phyloP scores from a whole-genome alignment of 2,797 vertebrate genomes.

The Urosaurus nigricauda region DNA sequence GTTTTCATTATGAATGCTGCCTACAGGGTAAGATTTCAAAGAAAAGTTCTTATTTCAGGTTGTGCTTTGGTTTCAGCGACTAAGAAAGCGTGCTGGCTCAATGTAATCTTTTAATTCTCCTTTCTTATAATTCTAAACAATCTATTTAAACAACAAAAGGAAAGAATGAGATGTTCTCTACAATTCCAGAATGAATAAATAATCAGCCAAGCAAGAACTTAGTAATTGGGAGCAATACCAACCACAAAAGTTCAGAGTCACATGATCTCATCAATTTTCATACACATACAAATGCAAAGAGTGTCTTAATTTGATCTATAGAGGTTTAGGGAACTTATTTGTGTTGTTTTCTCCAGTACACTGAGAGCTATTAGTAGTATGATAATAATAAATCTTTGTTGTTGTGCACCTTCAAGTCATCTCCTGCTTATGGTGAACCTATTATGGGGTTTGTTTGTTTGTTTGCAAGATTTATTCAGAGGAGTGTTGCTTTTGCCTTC shows the following conservation, averaged over 20 bases:
- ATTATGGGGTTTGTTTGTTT: too few species aligned
- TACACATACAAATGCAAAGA: background rate
- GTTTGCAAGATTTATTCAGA: too few species aligned
- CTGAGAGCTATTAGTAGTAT: background rate
- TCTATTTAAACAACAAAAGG: constrained; percentile 55
- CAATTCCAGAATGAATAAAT: constrained; percentile 40
- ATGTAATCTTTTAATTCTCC: constrained; percentile 54
- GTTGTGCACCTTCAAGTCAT: too few species aligned
- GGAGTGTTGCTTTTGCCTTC: too few species aligned
- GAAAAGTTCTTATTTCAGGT: constrained; percentile 51
- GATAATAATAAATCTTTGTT: background rate
- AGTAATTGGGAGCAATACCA: constrained; percentile 37
- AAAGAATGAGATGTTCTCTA: constrained; percentile 54
- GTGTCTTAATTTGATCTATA: background rate
- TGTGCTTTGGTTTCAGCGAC: constrained; percentile 56
- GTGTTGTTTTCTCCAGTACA: background rate
- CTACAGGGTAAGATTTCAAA: constrained; percentile 68
- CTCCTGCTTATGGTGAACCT: too few species aligned
- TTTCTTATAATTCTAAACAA: constrained; percentile 58
- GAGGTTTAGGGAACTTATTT: background rate
- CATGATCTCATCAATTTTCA: background rate
- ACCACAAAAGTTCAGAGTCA: constrained; percentile 22
- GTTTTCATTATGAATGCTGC: constrained; percentile 61
- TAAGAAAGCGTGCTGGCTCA: constrained; percentile 55
- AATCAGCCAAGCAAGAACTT: constrained; percentile 1